Percentiles rank a stretch among this genome's conserved stretches.
Conservation (phyloP, 2,797 vertebrate species). For the Notamacropus eugenii region DNA sequence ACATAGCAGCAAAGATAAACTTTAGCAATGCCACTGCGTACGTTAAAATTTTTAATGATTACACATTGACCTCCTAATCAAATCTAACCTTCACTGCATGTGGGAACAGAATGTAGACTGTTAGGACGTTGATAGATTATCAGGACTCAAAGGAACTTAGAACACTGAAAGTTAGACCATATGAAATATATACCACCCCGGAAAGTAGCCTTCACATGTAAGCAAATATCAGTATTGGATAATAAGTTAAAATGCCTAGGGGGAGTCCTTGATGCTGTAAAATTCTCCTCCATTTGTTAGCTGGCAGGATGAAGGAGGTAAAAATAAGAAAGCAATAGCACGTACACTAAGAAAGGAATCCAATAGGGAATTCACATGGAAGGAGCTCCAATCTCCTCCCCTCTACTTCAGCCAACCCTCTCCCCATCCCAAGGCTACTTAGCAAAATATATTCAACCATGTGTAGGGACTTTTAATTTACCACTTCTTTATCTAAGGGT, state of each 20-base stretch:
- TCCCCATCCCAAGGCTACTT: neutral
- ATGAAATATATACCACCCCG: neutral
- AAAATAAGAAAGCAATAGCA: neutral
- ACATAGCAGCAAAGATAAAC: neutral
- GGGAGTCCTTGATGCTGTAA: neutral
- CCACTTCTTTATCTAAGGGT: neutral
- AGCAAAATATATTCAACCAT: neutral
- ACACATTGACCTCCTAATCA: neutral
- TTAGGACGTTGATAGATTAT: neutral
- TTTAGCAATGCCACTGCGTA: neutral
- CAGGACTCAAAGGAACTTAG: neutral
- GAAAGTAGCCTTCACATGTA: neutral
- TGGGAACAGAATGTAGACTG: neutral
- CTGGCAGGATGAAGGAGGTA: neutral
- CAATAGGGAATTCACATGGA: too few species aligned
- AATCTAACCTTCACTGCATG: neutral
- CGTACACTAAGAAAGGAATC: neutral
- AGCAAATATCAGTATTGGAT: neutral
- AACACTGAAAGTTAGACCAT: neutral
- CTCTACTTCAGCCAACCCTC: neutral
- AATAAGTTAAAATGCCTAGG: neutral
- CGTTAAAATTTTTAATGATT: neutral
- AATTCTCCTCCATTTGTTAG: neutral
- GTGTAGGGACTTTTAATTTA: neutral
- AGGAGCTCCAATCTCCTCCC: neutral